These are phyloP conservation scores for Sebastolobus altivelis DNA, from an alignment of 2,797 vertebrate species.

Conservation along the genomic window DNA sequence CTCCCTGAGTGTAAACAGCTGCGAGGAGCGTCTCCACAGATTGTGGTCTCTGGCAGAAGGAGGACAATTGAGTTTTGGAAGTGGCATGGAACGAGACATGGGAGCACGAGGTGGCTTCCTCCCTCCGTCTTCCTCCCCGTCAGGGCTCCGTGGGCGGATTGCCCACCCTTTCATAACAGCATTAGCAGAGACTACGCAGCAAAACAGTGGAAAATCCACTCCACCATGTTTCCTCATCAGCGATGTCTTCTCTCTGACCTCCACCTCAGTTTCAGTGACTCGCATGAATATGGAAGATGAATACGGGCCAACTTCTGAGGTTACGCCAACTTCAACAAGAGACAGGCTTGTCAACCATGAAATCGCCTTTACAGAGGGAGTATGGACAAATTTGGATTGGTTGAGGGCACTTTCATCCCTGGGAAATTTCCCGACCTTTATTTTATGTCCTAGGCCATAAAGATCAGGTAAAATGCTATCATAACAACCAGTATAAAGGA, in stretches of 20 bases:
- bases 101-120: conserved; percentile 63
- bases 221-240: conserved; percentile 82
- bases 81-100: conserved; percentile 74
- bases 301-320: conserved; percentile 77
- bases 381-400: conserved; percentile 75
- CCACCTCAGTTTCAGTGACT: conserved; percentile 72
- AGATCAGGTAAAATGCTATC: conserved; percentile 77
- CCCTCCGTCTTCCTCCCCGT: conserved; percentile 53
- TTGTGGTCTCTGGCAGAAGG: conserved; percentile 69
- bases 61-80: conserved; percentile 76
- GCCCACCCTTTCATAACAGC: conserved; percentile 75
- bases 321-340: conserved; percentile 81
- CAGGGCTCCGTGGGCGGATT: conserved; percentile 56
- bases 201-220: conserved; percentile 78
- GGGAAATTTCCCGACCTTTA: conserved; percentile 80
- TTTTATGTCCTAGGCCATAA: conserved; percentile 78
- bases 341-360: conserved; percentile 75
- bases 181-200: conserved; percentile 71
- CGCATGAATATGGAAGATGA: conserved; percentile 79
- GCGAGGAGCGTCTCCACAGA: conserved; percentile 62
- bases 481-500: conserved; percentile 76
- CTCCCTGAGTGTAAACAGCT: conserved; percentile 58
- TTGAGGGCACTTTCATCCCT: conserved; percentile 74
- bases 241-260: conserved; percentile 76
- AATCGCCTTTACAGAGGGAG: conserved; percentile 80